Percentiles rank a stretch among this genome's conserved stretches.
Evolutionary conservation across 1,140 invertebrate genomes (phyloP).

Genomic region (Heterodera schachtii): DNA sequence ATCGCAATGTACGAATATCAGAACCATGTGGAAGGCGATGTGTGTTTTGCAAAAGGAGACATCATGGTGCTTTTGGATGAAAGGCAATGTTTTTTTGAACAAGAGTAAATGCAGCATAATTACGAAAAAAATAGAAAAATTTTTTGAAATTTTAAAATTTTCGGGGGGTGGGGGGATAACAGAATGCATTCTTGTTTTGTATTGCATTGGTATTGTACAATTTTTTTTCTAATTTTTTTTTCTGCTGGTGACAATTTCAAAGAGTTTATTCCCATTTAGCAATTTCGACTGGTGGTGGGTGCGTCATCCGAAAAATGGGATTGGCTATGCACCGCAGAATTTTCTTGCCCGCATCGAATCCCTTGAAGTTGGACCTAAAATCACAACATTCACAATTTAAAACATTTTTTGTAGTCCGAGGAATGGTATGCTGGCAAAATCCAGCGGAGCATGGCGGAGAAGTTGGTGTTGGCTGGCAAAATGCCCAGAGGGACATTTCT

Average conservation of each 20-base stretch:
- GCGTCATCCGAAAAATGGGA: slow-evolving; percentile 76
- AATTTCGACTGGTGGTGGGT: slow-evolving; percentile 92
- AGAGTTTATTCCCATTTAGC: slow-evolving; percentile 60
- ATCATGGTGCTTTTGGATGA: slow-evolving; percentile 68
- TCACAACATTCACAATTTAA: neutral
- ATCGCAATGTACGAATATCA: slow-evolving; percentile 56
- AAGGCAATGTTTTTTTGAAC: slow-evolving; percentile 75
- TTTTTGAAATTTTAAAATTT: too few relatives aligned
- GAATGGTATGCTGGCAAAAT: slow-evolving; percentile 95
- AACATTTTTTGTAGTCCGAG: slow-evolving; percentile 11
- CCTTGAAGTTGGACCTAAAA: slow-evolving; percentile 75
- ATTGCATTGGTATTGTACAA: too few relatives aligned
- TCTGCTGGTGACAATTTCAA: too few relatives aligned
- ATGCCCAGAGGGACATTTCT: slow-evolving; percentile 94
- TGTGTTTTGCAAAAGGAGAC: slow-evolving; percentile 67
- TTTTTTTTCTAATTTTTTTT: too few relatives aligned
- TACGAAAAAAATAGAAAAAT: too few relatives aligned
- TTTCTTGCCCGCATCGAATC: slow-evolving; percentile 89
- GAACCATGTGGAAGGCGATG: slow-evolving; percentile 50
- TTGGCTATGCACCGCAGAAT: slow-evolving; percentile 81
- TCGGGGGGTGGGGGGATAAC: too few relatives aligned
- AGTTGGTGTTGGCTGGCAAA: slow-evolving; percentile 83
- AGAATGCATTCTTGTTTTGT: too few relatives aligned
- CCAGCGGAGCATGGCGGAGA: slow-evolving; percentile 92
- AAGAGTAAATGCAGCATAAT: too few relatives aligned